A percentile compares a stretch with the other conserved stretches of the same genome.
Evolutionary conservation across 1,140 invertebrate species (phyloP).

Genomic region (Procambarus virginalis): DNA sequence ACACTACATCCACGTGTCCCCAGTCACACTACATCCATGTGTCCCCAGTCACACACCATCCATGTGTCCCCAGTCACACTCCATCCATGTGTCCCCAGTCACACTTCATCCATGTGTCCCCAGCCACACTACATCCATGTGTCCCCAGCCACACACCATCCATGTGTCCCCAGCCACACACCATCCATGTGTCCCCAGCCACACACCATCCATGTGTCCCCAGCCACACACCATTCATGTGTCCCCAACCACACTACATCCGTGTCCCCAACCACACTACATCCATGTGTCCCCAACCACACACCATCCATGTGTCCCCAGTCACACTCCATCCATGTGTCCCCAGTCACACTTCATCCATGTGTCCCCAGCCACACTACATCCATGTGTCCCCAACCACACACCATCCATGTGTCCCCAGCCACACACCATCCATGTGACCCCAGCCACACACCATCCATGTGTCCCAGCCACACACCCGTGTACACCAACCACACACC

Average conservation of each 20-base stretch:
- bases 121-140: no score
- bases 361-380: not conserved
- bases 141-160: no score
- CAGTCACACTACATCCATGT: not conserved
- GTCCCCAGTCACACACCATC: no score
- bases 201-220: not conserved
- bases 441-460: not conserved
- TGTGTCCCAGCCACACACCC: not conserved
- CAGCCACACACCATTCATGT: not conserved
- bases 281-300: not conserved
- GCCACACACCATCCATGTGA: not conserved
- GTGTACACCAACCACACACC: not conserved
- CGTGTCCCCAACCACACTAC: no score
- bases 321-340: no score
- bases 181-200: not conserved
- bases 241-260: not conserved
- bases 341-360: not conserved
- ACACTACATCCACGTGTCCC: not conserved
- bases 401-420: not conserved
- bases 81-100: no score
- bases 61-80: no score
- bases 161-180: not conserved
- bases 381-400: not conserved
- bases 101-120: no score
- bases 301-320: not conserved